Conservation (phyloP, 2,888 invertebrate species). For the Anaspis maculata region DNA sequence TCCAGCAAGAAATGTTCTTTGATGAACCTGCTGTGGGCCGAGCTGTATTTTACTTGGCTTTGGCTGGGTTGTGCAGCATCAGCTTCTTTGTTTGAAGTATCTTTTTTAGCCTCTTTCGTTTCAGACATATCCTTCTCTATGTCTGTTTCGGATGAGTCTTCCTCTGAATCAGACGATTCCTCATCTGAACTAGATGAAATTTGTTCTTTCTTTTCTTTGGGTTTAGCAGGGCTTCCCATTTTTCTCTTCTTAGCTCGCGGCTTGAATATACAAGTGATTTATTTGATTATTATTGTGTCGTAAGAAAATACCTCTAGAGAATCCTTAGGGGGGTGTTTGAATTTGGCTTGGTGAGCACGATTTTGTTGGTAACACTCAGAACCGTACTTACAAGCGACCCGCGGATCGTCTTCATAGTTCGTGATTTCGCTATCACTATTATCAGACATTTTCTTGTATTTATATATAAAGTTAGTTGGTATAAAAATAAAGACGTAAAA, state of each 20-base stretch:
- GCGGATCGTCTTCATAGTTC: conserved; percentile 27
- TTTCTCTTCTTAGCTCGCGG: too few relatives aligned
- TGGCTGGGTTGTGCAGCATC: conserved; percentile 1
- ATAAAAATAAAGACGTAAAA: too few relatives aligned
- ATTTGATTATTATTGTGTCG: too few relatives aligned
- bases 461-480: too few relatives aligned
- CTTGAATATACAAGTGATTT: too few relatives aligned
- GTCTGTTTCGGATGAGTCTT: conserved; percentile 2
- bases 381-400: conserved; percentile 69
- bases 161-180: conserved; percentile 2
- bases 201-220: neutral
- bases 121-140: too few relatives aligned
- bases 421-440: neutral
- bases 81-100: neutral
- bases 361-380: conserved; percentile 76
- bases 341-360: conserved; percentile 61
- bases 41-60: too few relatives aligned
- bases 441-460: too few relatives aligned
- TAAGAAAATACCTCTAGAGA: too few relatives aligned
- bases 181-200: neutral
- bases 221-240: too few relatives aligned
- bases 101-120: too few relatives aligned
- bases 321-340: conserved; percentile 63
- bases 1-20: conserved; percentile 69
- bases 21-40: conserved; percentile 45